Percentiles rank a stretch among this genome's conserved stretches.
phyloP scores from a whole-genome alignment of 2,797 vertebrate genomes.

The Crocidura indochinensis region DNA sequence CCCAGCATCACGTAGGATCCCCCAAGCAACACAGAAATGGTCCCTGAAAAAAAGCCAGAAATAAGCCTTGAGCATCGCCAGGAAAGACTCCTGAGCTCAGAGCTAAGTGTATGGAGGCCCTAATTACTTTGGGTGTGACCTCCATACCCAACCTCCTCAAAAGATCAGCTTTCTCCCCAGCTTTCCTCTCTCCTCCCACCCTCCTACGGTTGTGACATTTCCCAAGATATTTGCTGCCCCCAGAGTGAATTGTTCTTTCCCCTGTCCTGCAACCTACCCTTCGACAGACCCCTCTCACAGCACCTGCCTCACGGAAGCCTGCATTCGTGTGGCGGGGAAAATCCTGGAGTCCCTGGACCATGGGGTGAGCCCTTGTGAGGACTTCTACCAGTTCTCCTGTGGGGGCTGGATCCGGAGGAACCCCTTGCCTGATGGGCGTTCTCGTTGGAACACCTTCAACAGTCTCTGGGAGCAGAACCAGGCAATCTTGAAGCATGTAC shows the following conservation, averaged over 20 bases:
- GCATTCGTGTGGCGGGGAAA: slow-evolving; percentile 96
- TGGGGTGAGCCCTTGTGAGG: slow-evolving; percentile 94
- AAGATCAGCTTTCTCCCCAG: neutral
- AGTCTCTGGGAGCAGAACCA: slow-evolving; percentile 99
- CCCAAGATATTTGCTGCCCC: slow-evolving; percentile 25
- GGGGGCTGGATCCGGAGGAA: slow-evolving; percentile 98
- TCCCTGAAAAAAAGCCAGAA: too few relatives aligned
- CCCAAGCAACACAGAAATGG: too few relatives aligned
- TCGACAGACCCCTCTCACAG: slow-evolving; percentile 93
- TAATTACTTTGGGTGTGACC: too few relatives aligned
- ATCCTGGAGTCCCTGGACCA: slow-evolving; percentile 97
- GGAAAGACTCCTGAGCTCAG: too few relatives aligned
- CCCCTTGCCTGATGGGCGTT: slow-evolving; percentile 95
- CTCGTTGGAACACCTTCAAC: slow-evolving; percentile 99
- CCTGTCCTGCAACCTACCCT: slow-evolving; percentile 23
- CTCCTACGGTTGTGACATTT: neutral
- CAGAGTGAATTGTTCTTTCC: neutral
- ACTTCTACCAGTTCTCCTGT: slow-evolving; percentile 98
- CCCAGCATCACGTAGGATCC: too few relatives aligned
- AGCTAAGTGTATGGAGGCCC: too few relatives aligned
- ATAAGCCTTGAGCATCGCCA: too few relatives aligned
- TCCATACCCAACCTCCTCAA: too few relatives aligned
- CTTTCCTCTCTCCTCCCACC: slow-evolving; percentile 20
- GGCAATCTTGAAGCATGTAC: slow-evolving; percentile 96
- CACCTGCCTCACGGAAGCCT: slow-evolving; percentile 95